Percentiles rank a stretch among this genome's conserved stretches.
These are phyloP conservation scores for Eublepharis macularius DNA, from an alignment of 2,113 vertebrate species.

Conservation along the genomic window DNA sequence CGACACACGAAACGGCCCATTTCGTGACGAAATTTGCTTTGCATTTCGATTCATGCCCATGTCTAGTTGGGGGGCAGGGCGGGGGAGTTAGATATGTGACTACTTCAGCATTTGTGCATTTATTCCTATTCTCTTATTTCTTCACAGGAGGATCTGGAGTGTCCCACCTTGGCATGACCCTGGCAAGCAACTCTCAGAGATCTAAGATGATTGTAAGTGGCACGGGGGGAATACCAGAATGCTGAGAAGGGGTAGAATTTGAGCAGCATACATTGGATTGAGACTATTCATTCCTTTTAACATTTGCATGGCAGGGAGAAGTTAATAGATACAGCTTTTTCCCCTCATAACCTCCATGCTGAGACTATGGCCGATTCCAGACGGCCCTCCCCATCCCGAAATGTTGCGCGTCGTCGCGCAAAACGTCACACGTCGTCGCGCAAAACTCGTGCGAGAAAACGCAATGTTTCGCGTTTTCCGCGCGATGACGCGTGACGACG, in stretches of 20 bases:
- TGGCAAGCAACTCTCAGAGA: neutral
- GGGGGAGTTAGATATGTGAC: neutral
- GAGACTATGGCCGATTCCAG: too few relatives aligned
- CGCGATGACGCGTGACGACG: too few relatives aligned
- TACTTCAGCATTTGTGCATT: neutral
- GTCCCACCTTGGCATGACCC: slow-evolving; percentile 17
- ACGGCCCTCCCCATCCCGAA: too few relatives aligned
- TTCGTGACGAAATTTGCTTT: too few relatives aligned
- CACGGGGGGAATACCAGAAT: too few relatives aligned
- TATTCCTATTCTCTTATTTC: neutral
- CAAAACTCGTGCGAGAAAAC: too few relatives aligned
- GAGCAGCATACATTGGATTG: too few relatives aligned
- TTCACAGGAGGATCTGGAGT: slow-evolving; percentile 1
- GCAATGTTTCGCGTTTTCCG: too few relatives aligned
- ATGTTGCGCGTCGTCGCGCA: too few relatives aligned
- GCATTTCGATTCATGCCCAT: too few relatives aligned
- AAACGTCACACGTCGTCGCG: too few relatives aligned
- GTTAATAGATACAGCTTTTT: neutral
- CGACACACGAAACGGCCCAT: too few relatives aligned
- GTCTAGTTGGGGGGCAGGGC: neutral
- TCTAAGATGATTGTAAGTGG: slow-evolving; percentile 27
- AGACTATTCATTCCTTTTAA: neutral
- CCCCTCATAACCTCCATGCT: neutral
- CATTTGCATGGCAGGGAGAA: neutral
- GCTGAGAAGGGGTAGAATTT: neutral